Percentiles rank a stretch among this genome's conserved stretches.
Evolutionary conservation across 2,113 vertebrate genomes (phyloP).

Genomic region (Cebus imitator): DNA sequence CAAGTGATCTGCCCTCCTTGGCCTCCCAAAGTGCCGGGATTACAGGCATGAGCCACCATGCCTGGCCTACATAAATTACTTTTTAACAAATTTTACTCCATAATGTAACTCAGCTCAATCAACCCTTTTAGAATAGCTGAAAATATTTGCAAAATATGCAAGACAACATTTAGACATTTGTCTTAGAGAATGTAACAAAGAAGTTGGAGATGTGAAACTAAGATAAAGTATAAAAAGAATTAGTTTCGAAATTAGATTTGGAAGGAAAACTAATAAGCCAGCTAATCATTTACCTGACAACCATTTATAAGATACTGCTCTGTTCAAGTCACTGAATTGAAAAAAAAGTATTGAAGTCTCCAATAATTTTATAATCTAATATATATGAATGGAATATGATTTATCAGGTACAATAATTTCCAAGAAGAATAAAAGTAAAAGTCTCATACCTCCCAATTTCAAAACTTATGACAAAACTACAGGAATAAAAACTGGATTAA

Average conservation of each 20-base stretch:
- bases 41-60: too few relatives aligned
- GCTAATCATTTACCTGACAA: not conserved
- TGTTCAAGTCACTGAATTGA: not conserved
- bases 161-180: not conserved
- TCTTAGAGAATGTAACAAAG: not conserved
- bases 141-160: not conserved
- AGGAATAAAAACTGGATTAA: not conserved
- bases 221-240: not conserved
- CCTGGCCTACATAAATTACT: not conserved
- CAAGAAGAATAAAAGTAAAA: not conserved
- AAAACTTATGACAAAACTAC: not conserved
- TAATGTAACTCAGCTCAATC: not conserved
- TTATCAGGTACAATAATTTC: not conserved
- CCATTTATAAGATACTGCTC: not conserved
- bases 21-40: too few relatives aligned
- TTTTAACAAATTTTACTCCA: not conserved
- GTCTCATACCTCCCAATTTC: not conserved
- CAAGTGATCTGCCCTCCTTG: too few relatives aligned
- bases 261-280: not conserved
- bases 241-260: not conserved
- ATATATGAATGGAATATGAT: not conserved
- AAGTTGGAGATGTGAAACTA: not conserved
- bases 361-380: not conserved
- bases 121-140: not conserved
- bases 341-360: not conserved